Base-by-base conservation (phyloP, 2,797 vertebrate genomes). In the Telmatherina bonti region DNA sequence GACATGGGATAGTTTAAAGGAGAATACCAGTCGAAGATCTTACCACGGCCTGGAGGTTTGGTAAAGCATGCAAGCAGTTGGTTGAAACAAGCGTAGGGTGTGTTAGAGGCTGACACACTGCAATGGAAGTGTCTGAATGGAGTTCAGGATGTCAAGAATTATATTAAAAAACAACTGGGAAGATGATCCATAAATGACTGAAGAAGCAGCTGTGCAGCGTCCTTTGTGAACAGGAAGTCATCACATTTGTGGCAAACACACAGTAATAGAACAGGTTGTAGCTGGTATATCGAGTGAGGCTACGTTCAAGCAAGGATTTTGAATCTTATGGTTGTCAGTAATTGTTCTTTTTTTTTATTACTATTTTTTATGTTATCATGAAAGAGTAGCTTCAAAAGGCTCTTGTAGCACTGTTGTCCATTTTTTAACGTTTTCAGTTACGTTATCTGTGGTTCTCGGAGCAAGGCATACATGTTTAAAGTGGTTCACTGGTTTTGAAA, bases 1-100 rank as follows among this genome's bases (percentile, higher is more conserved):
- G 63, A 56, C 62, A 41, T 62, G 61, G 47, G 67, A 62, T 47
- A 61, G 64, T 72, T 67, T 52, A 60, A 2, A 69, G 47, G 59
- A 55, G 51, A 80, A 24, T 27, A 41, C 51, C 15, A 33, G 49
- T 56, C 60, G 36, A 27, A 60, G 33, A 47, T 33, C 22, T 13
- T 16, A 49, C 24, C 4, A 31, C 7, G 13, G 61, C 12, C 31
- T 24, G 66, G 29, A 36, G 58, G 29, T 73, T 73, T 77, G 63
- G 58, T 16, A 63, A 22, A 43, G 59, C 2, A 7, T 43, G 66
- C 38, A 27, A 74, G 62, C 60, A 55, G 62, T 65, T 36, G 6
- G 57, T 43, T 43, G 12, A 69, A 54, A 56, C 54, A 29, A 22
- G 57, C 27, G 55, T 10, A 43, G 16, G 31, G 30, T n/a, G 27